These are phyloP conservation scores for Sorex araneus DNA, from an alignment of 2,113 vertebrate species.

Conservation along the genomic window DNA sequence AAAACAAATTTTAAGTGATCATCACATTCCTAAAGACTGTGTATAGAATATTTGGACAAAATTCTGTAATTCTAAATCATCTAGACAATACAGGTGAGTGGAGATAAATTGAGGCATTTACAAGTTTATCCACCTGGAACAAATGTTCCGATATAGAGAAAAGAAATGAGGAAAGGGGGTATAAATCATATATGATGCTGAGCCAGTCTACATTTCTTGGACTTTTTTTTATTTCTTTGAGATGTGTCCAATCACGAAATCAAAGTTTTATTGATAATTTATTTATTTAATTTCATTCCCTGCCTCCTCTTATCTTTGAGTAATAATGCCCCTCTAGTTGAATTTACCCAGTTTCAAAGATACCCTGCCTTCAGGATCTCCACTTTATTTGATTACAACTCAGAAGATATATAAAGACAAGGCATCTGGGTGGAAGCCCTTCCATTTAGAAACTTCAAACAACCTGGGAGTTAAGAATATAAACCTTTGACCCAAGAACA, in stretches of 20 bases:
- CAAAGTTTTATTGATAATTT: too few species aligned
- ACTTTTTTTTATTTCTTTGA: slow-evolving; percentile 40
- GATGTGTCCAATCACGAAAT: neutral
- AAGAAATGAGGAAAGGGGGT: neutral
- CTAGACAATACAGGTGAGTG: neutral
- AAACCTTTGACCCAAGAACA: slow-evolving; percentile 59
- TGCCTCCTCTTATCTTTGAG: neutral
- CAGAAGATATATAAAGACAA: slow-evolving; percentile 1
- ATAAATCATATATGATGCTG: neutral
- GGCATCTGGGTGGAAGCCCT: slow-evolving; percentile 51
- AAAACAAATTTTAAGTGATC: neutral
- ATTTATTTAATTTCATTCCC: too few species aligned
- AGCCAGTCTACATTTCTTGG: neutral
- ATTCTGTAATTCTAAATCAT: neutral
- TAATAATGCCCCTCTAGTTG: slow-evolving; percentile 23
- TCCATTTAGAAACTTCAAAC: slow-evolving; percentile 39
- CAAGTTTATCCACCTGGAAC: neutral
- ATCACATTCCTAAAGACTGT: neutral
- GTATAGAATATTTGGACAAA: neutral
- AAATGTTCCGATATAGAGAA: neutral
- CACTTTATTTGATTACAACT: slow-evolving; percentile 21
- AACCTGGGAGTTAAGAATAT: neutral
- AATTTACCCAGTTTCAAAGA: slow-evolving; percentile 47
- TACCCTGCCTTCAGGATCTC: slow-evolving; percentile 25
- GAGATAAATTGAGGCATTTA: neutral